Conservation (phyloP, 1,140 invertebrate genomes). For the Prorops nasuta region DNA sequence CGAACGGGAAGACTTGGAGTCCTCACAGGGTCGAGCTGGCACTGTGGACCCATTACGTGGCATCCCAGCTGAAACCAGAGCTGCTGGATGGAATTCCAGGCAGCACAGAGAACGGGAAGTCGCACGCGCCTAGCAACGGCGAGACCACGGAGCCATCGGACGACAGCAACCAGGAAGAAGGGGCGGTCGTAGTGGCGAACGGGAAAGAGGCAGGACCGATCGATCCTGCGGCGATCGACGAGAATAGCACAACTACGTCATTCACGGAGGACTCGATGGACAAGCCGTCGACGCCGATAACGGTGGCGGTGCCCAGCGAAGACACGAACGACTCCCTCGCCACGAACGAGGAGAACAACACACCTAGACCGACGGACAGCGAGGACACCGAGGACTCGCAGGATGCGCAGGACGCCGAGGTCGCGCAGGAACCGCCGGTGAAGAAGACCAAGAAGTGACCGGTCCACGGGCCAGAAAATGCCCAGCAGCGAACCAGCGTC, state of each 20-base stretch:
- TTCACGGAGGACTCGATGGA: slow-evolving; percentile 72
- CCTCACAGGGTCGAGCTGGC: slow-evolving; percentile 87
- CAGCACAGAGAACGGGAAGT: slow-evolving; percentile 58
- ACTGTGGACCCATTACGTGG: slow-evolving; percentile 86
- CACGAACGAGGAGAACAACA: slow-evolving; percentile 48
- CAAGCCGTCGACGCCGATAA: slow-evolving; percentile 55
- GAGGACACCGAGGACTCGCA: slow-evolving; percentile 50
- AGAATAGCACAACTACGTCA: slow-evolving; percentile 64
- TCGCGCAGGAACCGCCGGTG: slow-evolving; percentile 47
- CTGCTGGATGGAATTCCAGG: slow-evolving; percentile 75
- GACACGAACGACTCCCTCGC: slow-evolving; percentile 50
- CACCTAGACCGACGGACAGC: slow-evolving; percentile 51
- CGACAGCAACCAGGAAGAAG: slow-evolving; percentile 57
- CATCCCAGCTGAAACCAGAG: slow-evolving; percentile 79
- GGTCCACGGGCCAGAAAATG: slow-evolving; percentile 20
- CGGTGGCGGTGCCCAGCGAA: slow-evolving; percentile 41
- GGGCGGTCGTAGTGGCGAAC: slow-evolving; percentile 39
- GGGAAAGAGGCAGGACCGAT: slow-evolving; percentile 36
- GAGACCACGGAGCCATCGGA: slow-evolving; percentile 54
- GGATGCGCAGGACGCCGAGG: slow-evolving; percentile 49
- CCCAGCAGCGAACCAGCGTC: slow-evolving; percentile 32
- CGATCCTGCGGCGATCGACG: slow-evolving; percentile 50
- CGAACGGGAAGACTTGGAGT: slow-evolving; percentile 66
- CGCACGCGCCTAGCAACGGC: slow-evolving; percentile 51
- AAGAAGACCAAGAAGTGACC: slow-evolving; percentile 57